Base-by-base conservation (phyloP, 2,888 invertebrate genomes). In the Brachypalpus laphriformis region DNA sequence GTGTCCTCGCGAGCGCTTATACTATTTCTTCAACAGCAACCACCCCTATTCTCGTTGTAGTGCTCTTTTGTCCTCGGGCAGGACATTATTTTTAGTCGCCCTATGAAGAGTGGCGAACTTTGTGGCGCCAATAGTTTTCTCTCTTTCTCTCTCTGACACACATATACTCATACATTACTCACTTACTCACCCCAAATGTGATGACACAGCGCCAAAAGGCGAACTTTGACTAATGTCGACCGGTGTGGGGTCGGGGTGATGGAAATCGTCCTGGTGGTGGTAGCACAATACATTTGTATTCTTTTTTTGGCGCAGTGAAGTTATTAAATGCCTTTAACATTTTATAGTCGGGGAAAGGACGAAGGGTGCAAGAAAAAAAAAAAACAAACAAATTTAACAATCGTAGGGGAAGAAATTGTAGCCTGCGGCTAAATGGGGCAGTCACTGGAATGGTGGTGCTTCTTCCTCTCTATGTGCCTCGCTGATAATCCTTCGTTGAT, bases 121-220 rank as follows among this genome's bases (percentile, higher is more conserved):
- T 61, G 81, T 81, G 85, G 85, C 85, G 85, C 85, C 85, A 85
- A 85, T 76, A 54, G 75, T 68, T 57, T 68, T 49, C n/a, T 40
- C 7, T 61, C 49, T 57, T 42, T 54, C 45, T 63, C 37, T 5
- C 63, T 22, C 22, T 28, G 14, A 8, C 28, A 18, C 28, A 18
- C 14, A 5, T 34, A 0, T 11, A 45, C 22, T 40, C 34, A 9
- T 25, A 25, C 3, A 4, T 5, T 25, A 25, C 5, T 45, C 22
- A 31, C 9, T 9, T 47, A 47, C 16, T 54, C 49, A 42, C 40
- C 42, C 51, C 14, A 51, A 66, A 71, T 54, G 78, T 76, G 85
- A 85, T 85, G 85, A 85, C 85, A 85, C 85, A 85, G 57, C 75
- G 75, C 85, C 85, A 81, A 85, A 85, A 81, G 85, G 85, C 81